Percentiles rank a stretch among this genome's conserved stretches.
phyloP scores from a whole-genome alignment of 2,113 vertebrate species.

The Calidris pygmaea region DNA sequence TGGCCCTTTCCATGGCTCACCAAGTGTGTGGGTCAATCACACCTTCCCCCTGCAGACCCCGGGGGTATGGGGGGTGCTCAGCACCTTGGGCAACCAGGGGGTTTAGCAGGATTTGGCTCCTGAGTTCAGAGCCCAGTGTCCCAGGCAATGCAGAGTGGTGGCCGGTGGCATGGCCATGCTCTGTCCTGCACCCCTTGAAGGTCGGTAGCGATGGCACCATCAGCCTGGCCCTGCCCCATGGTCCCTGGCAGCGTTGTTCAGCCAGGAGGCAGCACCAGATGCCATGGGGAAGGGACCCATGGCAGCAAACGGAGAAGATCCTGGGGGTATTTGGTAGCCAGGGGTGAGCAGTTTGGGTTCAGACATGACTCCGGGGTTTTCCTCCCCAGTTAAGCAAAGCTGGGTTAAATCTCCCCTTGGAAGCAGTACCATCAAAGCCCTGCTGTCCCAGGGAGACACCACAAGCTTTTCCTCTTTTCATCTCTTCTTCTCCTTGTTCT shows the following conservation, averaged over 20 bases:
- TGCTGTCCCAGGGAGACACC: not conserved
- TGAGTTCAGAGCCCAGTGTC: not conserved
- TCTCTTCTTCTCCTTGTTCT: not conserved
- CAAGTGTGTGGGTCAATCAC: not conserved
- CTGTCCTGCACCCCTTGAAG: not conserved
- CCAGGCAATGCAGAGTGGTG: accelerated
- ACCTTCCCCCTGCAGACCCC: not conserved
- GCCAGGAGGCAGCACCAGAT: not conserved
- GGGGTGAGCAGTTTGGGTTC: not conserved
- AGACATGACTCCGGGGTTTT: not conserved
- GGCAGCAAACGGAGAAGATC: not conserved
- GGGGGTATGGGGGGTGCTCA: not conserved
- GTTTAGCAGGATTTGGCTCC: not conserved
- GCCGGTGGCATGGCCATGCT: accelerated
- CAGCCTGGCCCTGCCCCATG: not conserved
- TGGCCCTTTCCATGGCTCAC: not conserved
- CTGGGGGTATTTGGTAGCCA: not conserved
- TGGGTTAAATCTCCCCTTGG: not conserved
- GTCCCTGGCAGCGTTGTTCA: not conserved
- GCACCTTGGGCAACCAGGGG: not conserved
- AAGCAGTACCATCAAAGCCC: not conserved
- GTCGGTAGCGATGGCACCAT: not conserved
- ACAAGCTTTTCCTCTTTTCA: not conserved
- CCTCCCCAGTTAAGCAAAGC: not conserved
- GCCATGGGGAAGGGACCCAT: accelerated